Conservation (phyloP, 1,140 invertebrate species). For the Colletes gigas region DNA sequence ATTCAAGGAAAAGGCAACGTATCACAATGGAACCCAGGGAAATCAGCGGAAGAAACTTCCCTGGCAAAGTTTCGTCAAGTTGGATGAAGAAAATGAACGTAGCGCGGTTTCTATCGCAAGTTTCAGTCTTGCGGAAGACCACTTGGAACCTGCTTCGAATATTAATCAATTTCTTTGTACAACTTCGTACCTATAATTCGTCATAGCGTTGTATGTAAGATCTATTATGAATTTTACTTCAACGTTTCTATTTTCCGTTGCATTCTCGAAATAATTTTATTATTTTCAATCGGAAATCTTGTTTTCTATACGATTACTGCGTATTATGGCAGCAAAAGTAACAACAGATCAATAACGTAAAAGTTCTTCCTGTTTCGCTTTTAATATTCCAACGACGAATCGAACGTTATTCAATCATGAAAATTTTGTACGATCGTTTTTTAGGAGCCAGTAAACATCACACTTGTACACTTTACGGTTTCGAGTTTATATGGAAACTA, state of each 20-base stretch:
- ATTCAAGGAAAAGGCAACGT: conserved; percentile 27
- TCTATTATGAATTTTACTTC: not conserved
- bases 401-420: too few species aligned
- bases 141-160: conserved; percentile 39
- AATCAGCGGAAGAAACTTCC: conserved; percentile 49
- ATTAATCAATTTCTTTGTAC: conserved; percentile 35
- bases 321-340: too few species aligned
- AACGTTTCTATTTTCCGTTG: not conserved
- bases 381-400: too few species aligned
- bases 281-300: not conserved
- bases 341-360: too few species aligned
- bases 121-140: conserved; percentile 31
- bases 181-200: conserved; percentile 3
- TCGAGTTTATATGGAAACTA: not conserved
- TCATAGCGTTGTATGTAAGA: not conserved
- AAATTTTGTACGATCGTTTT: too few species aligned
- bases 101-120: conserved; percentile 40
- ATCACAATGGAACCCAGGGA: conserved; percentile 41
- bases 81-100: conserved; percentile 41
- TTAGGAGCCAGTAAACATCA: too few species aligned
- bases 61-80: conserved; percentile 44
- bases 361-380: too few species aligned
- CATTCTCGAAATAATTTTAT: too few species aligned
- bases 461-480: too few species aligned
- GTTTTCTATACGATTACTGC: too few species aligned